Evolutionary conservation across 2,113 vertebrate species (phyloP).

Genomic region (Cercopithecus mona): DNA sequence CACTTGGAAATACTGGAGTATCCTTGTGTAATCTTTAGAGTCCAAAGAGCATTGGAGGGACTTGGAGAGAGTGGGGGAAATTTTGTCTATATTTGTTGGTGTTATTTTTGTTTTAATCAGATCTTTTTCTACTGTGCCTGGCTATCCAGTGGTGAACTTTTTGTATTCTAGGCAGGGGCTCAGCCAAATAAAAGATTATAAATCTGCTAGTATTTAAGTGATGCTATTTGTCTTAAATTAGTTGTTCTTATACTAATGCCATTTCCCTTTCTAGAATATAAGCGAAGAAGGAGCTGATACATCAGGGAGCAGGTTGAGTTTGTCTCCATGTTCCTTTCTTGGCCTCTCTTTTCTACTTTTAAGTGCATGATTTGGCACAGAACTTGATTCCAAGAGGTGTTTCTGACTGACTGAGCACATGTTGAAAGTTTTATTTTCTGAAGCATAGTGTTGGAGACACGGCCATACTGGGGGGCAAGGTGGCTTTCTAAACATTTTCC

Average conservation of each 20-base stretch:
- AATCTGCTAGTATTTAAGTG: neutral
- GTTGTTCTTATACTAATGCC: constrained; percentile 20
- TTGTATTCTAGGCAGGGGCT: neutral
- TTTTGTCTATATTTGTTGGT: neutral
- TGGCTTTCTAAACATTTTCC: constrained; percentile 29
- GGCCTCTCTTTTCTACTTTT: neutral
- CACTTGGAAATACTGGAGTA: neutral
- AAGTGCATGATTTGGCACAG: neutral
- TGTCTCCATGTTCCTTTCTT: constrained; percentile 15
- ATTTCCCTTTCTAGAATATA: constrained; percentile 5
- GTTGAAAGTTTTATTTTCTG: neutral
- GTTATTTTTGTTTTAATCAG: neutral
- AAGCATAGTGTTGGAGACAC: neutral
- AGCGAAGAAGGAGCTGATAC: neutral
- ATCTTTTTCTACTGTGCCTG: neutral
- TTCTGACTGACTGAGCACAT: neutral
- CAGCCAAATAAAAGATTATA: neutral
- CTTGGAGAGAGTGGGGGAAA: neutral
- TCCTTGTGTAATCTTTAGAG: neutral
- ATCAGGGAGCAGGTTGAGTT: neutral
- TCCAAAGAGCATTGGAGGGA: neutral
- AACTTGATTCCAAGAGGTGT: neutral
- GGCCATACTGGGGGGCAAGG: neutral
- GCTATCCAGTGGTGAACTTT: neutral
- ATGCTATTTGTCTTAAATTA: constrained; percentile 20